These are phyloP conservation scores for Campoletis raptor DNA, from an alignment of 2,888 invertebrate genomes.

Conservation along the genomic window DNA sequence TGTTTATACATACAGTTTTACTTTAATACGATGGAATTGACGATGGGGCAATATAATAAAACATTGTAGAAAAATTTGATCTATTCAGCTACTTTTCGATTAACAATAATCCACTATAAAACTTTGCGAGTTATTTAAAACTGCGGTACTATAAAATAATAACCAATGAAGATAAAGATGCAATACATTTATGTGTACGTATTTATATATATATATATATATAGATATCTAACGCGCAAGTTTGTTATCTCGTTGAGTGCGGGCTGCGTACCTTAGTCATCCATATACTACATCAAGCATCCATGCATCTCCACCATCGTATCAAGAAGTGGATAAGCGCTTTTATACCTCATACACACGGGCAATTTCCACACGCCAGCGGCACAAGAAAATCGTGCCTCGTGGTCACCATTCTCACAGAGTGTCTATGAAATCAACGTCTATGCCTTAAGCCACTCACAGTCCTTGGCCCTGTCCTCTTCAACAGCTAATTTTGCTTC, in stretches of 20 bases:
- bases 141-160: constrained; percentile 55
- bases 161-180: constrained; percentile 38
- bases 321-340: constrained; percentile 53
- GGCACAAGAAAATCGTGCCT: constrained; percentile 46
- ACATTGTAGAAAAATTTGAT: constrained; percentile 13
- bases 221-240: background rate
- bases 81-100: background rate
- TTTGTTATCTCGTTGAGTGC: constrained; percentile 49
- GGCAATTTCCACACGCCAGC: constrained; percentile 60
- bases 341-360: constrained; percentile 47
- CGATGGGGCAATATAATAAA: background rate
- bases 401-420: constrained; percentile 36
- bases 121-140: constrained; percentile 52
- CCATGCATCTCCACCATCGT: constrained; percentile 22
- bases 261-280: constrained; percentile 16
- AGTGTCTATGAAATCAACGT: constrained; percentile 27
- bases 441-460: constrained; percentile 2
- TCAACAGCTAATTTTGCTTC: constrained; percentile 11
- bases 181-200: background rate
- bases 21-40: constrained; percentile 43
- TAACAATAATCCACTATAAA: constrained; percentile 38
- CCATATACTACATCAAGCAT: constrained; percentile 35
- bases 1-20: constrained; percentile 58
- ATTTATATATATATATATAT: background rate
- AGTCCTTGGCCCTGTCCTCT: constrained; percentile 38